A percentile compares a stretch with the other conserved stretches of the same genome.
phyloP scores from a whole-genome alignment of 2,888 invertebrate species.

The Nomada ruficornis region DNA sequence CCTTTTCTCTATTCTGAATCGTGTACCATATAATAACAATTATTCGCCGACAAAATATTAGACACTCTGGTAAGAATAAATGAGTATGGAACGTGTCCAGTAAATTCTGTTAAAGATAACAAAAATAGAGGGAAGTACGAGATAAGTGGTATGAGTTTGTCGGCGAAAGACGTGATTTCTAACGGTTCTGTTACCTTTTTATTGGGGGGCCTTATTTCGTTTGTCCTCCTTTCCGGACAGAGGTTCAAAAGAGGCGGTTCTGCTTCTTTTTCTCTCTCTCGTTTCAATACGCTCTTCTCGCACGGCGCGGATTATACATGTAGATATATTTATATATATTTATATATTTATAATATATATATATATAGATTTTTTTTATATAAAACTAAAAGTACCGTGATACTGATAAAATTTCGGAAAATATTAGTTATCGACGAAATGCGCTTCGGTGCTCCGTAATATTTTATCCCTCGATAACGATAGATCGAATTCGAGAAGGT shows the following conservation, averaged over 20 bases:
- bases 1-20: constrained; percentile 41
- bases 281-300: constrained; percentile 6
- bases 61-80: constrained; percentile 37
- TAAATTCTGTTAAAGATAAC: not conserved
- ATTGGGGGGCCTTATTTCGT: not conserved
- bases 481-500: constrained; percentile 52
- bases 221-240: not conserved
- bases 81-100: not conserved
- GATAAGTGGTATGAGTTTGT: not conserved
- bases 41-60: constrained; percentile 56
- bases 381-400: constrained; percentile 63
- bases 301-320: constrained; percentile 45
- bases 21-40: not conserved
- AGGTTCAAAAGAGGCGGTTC: not conserved
- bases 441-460: constrained; percentile 26
- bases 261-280: constrained; percentile 4
- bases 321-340: constrained; percentile 48
- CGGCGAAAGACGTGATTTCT: not conserved
- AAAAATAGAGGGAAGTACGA: no score
- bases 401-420: constrained; percentile 69
- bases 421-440: constrained; percentile 58
- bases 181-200: not conserved
- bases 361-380: constrained; percentile 22
- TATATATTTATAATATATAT: constrained; percentile 51
- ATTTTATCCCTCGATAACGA: constrained; percentile 40